Evolutionary conservation across 2,888 invertebrate species (phyloP).

Genomic region (Rhingia rostrata): DNA sequence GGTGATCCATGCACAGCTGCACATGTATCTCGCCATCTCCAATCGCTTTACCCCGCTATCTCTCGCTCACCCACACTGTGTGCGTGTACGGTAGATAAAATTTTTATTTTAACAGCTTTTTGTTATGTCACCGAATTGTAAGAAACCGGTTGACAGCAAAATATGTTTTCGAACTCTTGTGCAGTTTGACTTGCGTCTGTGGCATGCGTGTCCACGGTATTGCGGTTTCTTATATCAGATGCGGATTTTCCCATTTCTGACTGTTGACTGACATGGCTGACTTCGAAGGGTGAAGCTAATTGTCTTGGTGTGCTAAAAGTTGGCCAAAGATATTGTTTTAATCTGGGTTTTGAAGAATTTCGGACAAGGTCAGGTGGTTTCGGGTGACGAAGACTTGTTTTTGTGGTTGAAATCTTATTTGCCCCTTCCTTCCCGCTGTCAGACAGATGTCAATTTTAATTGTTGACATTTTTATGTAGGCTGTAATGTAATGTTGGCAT

Average conservation of each 20-base stretch:
- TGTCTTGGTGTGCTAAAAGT: constrained; percentile 49
- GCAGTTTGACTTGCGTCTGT: constrained; percentile 51
- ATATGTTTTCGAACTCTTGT: background rate
- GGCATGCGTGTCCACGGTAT: constrained; percentile 47
- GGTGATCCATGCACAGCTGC: constrained; percentile 51
- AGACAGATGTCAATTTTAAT: constrained; percentile 50
- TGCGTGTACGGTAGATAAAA: too few species aligned
- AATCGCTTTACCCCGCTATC: background rate
- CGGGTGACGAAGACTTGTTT: constrained; percentile 38
- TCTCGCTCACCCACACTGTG: too few species aligned
- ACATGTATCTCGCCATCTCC: constrained; percentile 9
- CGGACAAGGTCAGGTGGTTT: constrained; percentile 72
- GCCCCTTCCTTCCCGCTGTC: constrained; percentile 34
- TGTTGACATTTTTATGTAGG: constrained; percentile 9
- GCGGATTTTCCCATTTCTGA: constrained; percentile 14
- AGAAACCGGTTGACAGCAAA: constrained; percentile 40
- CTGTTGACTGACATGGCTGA: constrained; percentile 33
- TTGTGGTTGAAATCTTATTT: constrained; percentile 56
- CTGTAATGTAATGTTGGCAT: background rate
- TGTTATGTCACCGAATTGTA: constrained; percentile 68
- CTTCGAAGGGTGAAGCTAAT: constrained; percentile 56
- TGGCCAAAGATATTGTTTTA: constrained; percentile 65
- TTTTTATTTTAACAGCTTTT: constrained; percentile 67
- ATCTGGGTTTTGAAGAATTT: constrained; percentile 48
- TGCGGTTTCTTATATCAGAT: constrained; percentile 56